These are phyloP conservation scores for Plebejus anna DNA, from an alignment of 2,888 invertebrate species.

Conservation along the genomic window DNA sequence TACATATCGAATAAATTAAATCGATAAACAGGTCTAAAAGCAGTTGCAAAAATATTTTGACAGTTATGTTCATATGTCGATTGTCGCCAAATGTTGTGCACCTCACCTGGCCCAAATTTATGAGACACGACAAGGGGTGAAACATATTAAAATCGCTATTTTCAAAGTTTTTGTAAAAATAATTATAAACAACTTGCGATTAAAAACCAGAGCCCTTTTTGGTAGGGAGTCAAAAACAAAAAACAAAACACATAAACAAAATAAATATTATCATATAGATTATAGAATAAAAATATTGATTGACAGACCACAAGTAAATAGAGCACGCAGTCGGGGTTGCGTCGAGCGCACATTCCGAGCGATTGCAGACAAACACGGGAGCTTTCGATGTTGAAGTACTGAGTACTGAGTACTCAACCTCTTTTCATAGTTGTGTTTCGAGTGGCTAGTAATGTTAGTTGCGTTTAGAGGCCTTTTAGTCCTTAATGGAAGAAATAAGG, in stretches of 20 bases:
- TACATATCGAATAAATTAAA: no score
- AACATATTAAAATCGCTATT: neutral
- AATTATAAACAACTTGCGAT: no score
- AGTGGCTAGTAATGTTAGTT: slow-evolving; percentile 1
- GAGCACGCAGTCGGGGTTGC: neutral
- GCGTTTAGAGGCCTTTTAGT: slow-evolving; percentile 1
- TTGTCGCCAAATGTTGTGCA: neutral
- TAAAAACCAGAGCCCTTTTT: no score
- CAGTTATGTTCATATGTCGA: no score
- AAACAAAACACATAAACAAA: no score
- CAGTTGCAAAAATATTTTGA: no score
- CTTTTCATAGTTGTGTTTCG: neutral
- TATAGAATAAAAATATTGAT: neutral
- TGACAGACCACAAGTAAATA: neutral
- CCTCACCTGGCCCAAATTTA: neutral
- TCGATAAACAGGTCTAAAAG: no score
- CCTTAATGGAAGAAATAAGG: neutral
- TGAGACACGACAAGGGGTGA: neutral
- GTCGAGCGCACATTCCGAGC: neutral
- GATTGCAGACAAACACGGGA: slow-evolving; percentile 13
- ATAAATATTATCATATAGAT: no score
- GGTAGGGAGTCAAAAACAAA: no score
- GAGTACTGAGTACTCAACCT: slow-evolving; percentile 7
- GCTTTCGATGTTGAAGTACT: slow-evolving; percentile 11
- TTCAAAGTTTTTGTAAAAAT: neutral